phyloP scores from a whole-genome alignment of 2,113 vertebrate species.

The Pogona vitticeps region DNA sequence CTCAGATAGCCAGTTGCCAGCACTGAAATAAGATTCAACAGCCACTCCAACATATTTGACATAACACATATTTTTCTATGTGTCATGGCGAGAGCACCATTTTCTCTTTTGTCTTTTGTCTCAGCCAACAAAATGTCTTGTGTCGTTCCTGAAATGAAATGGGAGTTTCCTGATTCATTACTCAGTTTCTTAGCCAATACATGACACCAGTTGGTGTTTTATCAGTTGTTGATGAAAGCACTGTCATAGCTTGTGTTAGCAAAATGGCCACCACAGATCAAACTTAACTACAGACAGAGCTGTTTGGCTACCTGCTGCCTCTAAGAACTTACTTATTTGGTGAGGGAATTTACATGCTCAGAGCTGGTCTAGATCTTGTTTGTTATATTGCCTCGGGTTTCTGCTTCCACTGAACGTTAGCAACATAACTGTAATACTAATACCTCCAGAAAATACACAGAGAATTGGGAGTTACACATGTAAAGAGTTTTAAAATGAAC shows the following conservation, averaged over 20 bases:
- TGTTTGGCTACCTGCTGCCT: not conserved
- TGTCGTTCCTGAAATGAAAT: too few relatives aligned
- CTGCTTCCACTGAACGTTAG: conserved; percentile 6
- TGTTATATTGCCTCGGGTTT: not conserved
- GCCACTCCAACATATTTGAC: too few relatives aligned
- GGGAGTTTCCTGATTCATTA: not conserved
- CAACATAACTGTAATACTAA: not conserved
- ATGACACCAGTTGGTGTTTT: not conserved
- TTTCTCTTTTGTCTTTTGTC: too few relatives aligned
- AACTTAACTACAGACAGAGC: not conserved
- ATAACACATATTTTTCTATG: too few relatives aligned
- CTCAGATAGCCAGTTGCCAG: too few relatives aligned
- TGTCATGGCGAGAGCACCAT: too few relatives aligned
- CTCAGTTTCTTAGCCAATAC: not conserved
- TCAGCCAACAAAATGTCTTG: too few relatives aligned
- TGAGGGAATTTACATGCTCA: not conserved
- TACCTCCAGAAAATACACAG: conserved; percentile 8
- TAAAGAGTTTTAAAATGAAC: not conserved
- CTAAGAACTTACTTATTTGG: not conserved
- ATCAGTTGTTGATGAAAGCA: too few relatives aligned
- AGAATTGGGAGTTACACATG: not conserved
- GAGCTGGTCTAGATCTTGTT: not conserved
- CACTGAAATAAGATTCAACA: too few relatives aligned
- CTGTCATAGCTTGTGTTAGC: not conserved
- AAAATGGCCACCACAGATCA: not conserved